These are phyloP conservation scores for Leptopilina clavipes DNA, from an alignment of 1,140 invertebrate genomes.

Conservation along the genomic window DNA sequence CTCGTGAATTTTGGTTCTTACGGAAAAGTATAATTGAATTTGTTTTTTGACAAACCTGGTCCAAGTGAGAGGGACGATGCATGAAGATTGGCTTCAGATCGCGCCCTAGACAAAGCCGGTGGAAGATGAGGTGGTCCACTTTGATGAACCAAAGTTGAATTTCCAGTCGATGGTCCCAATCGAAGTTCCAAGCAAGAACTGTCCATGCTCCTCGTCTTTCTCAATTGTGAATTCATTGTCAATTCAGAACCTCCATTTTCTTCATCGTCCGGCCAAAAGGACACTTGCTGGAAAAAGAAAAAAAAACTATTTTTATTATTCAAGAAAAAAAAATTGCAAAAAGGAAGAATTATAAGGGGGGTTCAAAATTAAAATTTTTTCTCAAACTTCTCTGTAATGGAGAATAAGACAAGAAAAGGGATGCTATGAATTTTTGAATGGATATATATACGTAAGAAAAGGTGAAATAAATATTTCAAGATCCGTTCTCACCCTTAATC, in stretches of 20 bases:
- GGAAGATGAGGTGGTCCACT: slow-evolving; percentile 60
- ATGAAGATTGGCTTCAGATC: slow-evolving; percentile 90
- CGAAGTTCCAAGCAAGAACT: slow-evolving; percentile 89
- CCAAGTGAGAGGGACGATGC: slow-evolving; percentile 78
- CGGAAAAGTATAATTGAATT: not conserved
- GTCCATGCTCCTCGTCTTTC: slow-evolving; percentile 92
- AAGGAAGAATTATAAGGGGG: no score
- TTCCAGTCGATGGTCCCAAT: slow-evolving; percentile 63
- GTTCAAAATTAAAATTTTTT: no score
- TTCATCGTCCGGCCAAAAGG: slow-evolving; percentile 86
- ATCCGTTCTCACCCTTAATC: slow-evolving; percentile 77
- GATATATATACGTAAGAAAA: not conserved
- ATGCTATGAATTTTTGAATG: not conserved
- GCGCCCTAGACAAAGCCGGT: slow-evolving; percentile 81
- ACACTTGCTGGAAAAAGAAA: slow-evolving; percentile 79
- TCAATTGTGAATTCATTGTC: slow-evolving; percentile 82
- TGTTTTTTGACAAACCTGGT: slow-evolving; percentile 68
- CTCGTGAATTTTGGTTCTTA: no score
- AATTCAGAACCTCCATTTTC: slow-evolving; percentile 74
- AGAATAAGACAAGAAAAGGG: not conserved
- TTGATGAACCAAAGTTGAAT: slow-evolving; percentile 49
- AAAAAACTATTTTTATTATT: not conserved
- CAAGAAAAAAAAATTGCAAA: no score
- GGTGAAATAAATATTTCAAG: slow-evolving; percentile 27
- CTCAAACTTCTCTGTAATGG: no score